Evolutionary conservation across 2,797 vertebrate genomes (phyloP), one percentile per base, ranked within the genome.

Genomic region (Amphiprion clarkii): DNA sequence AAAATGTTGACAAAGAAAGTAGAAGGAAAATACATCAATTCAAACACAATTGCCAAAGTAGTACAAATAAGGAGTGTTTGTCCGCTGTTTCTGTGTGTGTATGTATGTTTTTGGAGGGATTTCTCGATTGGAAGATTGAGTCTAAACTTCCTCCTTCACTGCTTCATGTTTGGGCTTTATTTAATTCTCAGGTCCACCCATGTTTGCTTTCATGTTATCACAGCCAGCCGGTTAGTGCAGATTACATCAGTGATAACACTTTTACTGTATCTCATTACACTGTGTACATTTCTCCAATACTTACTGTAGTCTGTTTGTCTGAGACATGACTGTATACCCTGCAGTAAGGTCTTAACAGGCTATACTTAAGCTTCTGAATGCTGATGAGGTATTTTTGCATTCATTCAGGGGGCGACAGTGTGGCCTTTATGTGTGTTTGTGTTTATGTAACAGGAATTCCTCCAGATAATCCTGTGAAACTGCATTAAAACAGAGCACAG

Each of bases 401-500:
- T 88, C 65, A 29, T 60, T 54, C 8, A 36, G 21, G 33, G 51
- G 56, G 71, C 54, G 40, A 75, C 83, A 84, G 52, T 58, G 81
- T 44, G 63, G 79, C 77, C 73, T 84, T 80, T 79, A 75, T 79
- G 74, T 72, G 71, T 2, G 23, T 23, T 23, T 23, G 23, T 23
- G 23, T 88, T 92, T 87, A 89, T 87, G 80, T 78, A 89, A 89
- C 7, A 54, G 53, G 67, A 83, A 79, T 79, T 44, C 78, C 77
- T 71, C 29, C 79, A 85, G 78, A 87, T 90, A 86, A 93, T 86
- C 86, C 79, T 48, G 56, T 78, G 71, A 23, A 23, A 23, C 23
- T 23, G 23, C 59, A 70, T 90, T 85, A 83, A 29, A 36, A 71
- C 44, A 46, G 44, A 46, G 31, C 13, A 33, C 36, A 33, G 8